These are phyloP conservation scores for Cassiopea andromeda DNA, from an alignment of 30 jellyfish, hydroid and myxozoan genomes.

Conservation along the genomic window DNA sequence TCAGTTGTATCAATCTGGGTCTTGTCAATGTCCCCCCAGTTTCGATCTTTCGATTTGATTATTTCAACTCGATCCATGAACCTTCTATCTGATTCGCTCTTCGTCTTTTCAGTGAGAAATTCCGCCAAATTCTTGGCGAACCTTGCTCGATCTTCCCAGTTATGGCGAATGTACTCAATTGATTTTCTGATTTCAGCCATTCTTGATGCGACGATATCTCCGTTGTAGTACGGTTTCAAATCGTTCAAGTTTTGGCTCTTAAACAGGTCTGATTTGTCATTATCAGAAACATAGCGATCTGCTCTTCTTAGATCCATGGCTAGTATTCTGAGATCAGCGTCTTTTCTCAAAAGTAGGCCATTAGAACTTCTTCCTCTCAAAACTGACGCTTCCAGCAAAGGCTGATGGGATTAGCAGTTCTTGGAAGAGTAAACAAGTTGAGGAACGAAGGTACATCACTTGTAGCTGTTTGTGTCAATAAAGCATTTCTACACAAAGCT, in stretches of 20 bases:
- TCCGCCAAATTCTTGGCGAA: slow-evolving; percentile 58
- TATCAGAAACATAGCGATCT: slow-evolving; percentile 59
- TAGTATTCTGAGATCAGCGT: no score
- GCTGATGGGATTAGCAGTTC: neutral
- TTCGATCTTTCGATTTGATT: slow-evolving; percentile 30
- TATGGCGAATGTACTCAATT: slow-evolving; percentile 55
- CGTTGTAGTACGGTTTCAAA: slow-evolving; percentile 79
- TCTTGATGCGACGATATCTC: slow-evolving; percentile 75
- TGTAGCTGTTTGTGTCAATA: no score
- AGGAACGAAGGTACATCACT: no score
- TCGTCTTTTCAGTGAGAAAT: slow-evolving; percentile 25
- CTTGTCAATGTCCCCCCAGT: slow-evolving; percentile 88
- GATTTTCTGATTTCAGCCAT: slow-evolving; percentile 83
- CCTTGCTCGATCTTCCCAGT: slow-evolving; percentile 76
- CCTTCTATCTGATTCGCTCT: slow-evolving; percentile 22
- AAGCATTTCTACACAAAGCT: no score
- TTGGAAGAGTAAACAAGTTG: neutral
- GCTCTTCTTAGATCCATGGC: slow-evolving; percentile 39
- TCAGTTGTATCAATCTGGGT: slow-evolving; percentile 39
- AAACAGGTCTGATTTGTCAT: slow-evolving; percentile 53
- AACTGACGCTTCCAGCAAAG: neutral
- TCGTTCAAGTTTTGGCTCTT: slow-evolving; percentile 68
- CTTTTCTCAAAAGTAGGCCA: neutral
- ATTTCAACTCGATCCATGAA: slow-evolving; percentile 46
- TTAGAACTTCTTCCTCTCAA: neutral